These are phyloP conservation scores for Myotis myotis DNA, from an alignment of 2,797 vertebrate genomes.

Conservation along the genomic window DNA sequence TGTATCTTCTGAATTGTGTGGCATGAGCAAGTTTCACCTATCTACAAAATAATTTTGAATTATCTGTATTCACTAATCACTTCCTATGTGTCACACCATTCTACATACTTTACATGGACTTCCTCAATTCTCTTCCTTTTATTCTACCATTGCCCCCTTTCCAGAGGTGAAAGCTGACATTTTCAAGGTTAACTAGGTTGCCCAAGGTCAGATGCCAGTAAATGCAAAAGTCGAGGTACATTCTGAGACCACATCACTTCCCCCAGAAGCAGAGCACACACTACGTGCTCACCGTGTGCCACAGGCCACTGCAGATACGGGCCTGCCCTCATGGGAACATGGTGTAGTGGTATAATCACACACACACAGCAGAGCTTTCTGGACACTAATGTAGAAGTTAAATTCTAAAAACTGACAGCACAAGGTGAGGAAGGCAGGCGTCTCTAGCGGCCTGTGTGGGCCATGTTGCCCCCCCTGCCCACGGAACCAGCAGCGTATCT, in stretches of 20 bases:
- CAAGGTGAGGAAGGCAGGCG: background rate
- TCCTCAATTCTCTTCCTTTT: background rate
- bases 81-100: background rate
- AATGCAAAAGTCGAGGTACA: background rate
- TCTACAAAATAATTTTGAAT: background rate
- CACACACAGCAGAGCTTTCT: no score
- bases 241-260: background rate
- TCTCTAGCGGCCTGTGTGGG: background rate
- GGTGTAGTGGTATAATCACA: no score
- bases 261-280: background rate
- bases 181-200: background rate
- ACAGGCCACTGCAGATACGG: no score
- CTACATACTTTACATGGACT: background rate
- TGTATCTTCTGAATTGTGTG: background rate
- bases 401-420: background rate
- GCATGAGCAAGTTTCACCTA: background rate
- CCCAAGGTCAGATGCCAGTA: background rate
- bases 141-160: background rate
- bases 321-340: no score
- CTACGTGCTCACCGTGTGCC: no score
- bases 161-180: background rate
- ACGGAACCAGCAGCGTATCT: background rate
- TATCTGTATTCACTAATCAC: background rate
- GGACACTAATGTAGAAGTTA: background rate
- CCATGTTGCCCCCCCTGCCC: background rate